A percentile compares a stretch with the other conserved stretches of the same genome.
Evolutionary conservation across 2,888 invertebrate genomes (phyloP).

Genomic region (Drosophila leonis): DNA sequence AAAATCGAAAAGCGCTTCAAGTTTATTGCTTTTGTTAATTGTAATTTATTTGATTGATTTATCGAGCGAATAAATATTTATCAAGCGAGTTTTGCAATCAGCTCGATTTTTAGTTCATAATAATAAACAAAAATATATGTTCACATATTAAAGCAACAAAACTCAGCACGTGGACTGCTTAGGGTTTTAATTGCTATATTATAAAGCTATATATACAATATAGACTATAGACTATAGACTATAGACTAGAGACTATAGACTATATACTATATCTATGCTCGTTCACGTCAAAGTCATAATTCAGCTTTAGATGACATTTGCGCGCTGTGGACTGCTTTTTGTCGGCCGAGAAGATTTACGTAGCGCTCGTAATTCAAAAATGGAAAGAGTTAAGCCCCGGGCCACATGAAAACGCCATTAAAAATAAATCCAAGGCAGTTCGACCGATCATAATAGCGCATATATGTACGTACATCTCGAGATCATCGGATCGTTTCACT

Average conservation of each 20-base stretch:
- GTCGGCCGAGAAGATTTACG: constrained; percentile 60
- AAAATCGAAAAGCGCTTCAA: constrained; percentile 54
- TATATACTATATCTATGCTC: background rate
- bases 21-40: constrained; percentile 79
- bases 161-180: constrained; percentile 44
- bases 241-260: no score
- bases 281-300: constrained; percentile 67
- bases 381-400: constrained; percentile 71
- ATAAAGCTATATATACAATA: background rate
- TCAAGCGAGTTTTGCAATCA: constrained; percentile 76
- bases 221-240: background rate
- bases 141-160: background rate
- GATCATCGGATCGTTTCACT: constrained; percentile 37
- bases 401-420: constrained; percentile 69
- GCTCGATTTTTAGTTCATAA: constrained; percentile 37
- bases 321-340: constrained; percentile 1
- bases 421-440: constrained; percentile 70
- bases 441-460: constrained; percentile 54
- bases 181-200: constrained; percentile 33
- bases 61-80: constrained; percentile 75
- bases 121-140: constrained; percentile 19
- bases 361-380: constrained; percentile 64
- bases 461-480: constrained; percentile 40
- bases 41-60: constrained; percentile 82
- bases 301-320: constrained; percentile 59